Conservation (phyloP, 2,888 invertebrate species). For the Diloba caeruleocephala region DNA sequence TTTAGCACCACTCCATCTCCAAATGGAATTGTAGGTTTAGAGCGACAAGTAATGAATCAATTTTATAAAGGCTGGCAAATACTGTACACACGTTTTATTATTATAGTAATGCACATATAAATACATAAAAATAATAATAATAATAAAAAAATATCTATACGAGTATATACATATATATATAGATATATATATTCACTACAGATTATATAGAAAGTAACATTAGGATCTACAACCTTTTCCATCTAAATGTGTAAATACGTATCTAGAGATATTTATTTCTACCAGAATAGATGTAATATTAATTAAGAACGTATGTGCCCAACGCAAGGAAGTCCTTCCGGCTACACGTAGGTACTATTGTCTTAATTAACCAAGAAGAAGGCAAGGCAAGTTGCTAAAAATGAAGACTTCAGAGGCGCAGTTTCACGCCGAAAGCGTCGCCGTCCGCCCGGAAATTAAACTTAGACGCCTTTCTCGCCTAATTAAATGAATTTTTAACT, state of each 20-base stretch:
- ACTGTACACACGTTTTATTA: too few species aligned
- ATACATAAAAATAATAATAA: too few species aligned
- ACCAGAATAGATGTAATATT: conserved; percentile 29
- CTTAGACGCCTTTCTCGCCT: conserved; percentile 79
- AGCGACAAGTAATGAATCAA: too few species aligned
- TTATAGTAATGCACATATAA: too few species aligned
- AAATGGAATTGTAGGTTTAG: too few species aligned
- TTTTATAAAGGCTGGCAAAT: too few species aligned
- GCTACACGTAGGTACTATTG: conserved; percentile 32
- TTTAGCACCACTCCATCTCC: too few species aligned
- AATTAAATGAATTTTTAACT: conserved; percentile 88
- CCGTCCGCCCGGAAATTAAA: conserved; percentile 80
- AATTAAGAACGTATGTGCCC: conserved; percentile 34
- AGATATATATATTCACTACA: too few species aligned
- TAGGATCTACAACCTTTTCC: too few species aligned
- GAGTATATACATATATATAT: too few species aligned
- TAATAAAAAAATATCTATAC: too few species aligned
- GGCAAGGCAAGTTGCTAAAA: conserved; percentile 65
- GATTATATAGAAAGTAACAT: too few species aligned
- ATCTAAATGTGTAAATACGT: not conserved
- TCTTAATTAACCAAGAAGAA: conserved; percentile 59
- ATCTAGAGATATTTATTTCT: not conserved
- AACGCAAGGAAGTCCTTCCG: conserved; percentile 32
- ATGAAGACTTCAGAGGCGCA: conserved; percentile 78
- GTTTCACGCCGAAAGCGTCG: conserved; percentile 73